Percentiles rank a stretch among this genome's conserved stretches.
phyloP scores from a whole-genome alignment of 2,797 vertebrate species.

The Anabacerthia variegaticeps region DNA sequence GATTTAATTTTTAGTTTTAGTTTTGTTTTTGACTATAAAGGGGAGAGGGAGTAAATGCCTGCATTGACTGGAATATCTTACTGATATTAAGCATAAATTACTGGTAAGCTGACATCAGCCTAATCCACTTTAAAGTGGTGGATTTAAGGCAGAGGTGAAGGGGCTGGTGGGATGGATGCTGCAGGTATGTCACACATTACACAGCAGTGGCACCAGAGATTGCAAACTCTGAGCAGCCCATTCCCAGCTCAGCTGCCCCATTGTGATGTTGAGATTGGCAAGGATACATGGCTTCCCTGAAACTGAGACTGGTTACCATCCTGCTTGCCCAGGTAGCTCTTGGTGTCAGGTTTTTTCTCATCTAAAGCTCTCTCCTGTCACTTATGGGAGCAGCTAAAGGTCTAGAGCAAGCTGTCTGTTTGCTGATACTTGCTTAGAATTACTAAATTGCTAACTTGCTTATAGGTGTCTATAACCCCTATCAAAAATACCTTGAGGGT shows the following conservation, averaged over 20 bases:
- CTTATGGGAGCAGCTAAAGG: not conserved
- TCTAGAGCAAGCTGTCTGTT: not conserved
- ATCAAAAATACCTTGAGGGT: not conserved
- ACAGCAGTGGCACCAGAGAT: not conserved
- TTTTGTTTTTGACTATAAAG: not conserved
- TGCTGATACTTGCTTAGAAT: not conserved
- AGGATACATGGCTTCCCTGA: not conserved
- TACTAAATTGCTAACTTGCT: not conserved
- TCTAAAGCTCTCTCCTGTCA: not conserved
- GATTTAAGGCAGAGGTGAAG: not conserved
- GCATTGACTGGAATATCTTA: not conserved
- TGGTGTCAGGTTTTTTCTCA: not conserved
- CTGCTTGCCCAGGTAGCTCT: not conserved
- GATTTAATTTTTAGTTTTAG: not conserved
- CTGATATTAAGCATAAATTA: not conserved
- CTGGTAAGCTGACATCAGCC: not conserved
- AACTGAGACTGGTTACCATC: not conserved
- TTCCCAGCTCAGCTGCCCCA: not conserved
- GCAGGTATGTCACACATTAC: accelerated
- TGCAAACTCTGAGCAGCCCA: not conserved
- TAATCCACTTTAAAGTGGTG: not conserved
- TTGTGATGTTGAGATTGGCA: accelerated
- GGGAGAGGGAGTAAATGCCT: not conserved
- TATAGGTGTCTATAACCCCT: not conserved
- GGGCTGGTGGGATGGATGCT: not conserved